These are phyloP conservation scores for Eulithis prunata DNA, from an alignment of 2,888 invertebrate species.

Conservation along the genomic window DNA sequence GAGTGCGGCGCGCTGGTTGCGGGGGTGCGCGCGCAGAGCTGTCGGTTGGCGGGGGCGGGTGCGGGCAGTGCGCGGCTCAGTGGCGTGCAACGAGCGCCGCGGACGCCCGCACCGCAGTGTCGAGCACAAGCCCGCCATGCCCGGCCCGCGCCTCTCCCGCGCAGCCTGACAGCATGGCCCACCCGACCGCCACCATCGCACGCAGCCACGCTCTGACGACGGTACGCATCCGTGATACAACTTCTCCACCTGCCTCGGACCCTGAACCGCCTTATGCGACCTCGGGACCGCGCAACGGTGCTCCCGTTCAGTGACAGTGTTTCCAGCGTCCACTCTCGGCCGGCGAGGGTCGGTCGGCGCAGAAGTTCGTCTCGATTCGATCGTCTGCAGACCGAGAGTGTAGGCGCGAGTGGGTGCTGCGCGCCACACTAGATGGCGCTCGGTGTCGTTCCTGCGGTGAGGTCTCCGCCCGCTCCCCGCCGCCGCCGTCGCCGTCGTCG, in stretches of 20 bases:
- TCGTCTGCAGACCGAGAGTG: conserved; percentile 80
- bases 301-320: conserved; percentile 73
- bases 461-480: conserved; percentile 78
- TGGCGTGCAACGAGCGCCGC: conserved; percentile 83
- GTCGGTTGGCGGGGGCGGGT: conserved; percentile 59
- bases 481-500: conserved; percentile 61
- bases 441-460: conserved; percentile 82
- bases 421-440: conserved; percentile 81
- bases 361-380: conserved; percentile 77
- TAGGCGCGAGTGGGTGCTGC: conserved; percentile 77
- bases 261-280: conserved; percentile 45
- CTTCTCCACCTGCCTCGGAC: conserved; percentile 36
- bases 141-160: conserved; percentile 83
- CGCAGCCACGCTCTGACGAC: conserved; percentile 85
- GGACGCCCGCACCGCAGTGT: conserved; percentile 83
- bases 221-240: conserved; percentile 68
- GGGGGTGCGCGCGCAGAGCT: conserved; percentile 67
- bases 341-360: conserved; percentile 68
- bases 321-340: conserved; percentile 53
- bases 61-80: conserved; percentile 78
- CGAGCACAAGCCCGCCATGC: conserved; percentile 83
- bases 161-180: conserved; percentile 84
- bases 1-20: conserved; percentile 60
- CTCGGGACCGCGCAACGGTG: conserved; percentile 47
- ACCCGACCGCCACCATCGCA: conserved; percentile 82